A percentile compares a stretch with the other conserved stretches of the same genome.
phyloP scores from a whole-genome alignment of 37 sponge, comb jelly and placozoan genomes.

The Tethya wilhelma region DNA sequence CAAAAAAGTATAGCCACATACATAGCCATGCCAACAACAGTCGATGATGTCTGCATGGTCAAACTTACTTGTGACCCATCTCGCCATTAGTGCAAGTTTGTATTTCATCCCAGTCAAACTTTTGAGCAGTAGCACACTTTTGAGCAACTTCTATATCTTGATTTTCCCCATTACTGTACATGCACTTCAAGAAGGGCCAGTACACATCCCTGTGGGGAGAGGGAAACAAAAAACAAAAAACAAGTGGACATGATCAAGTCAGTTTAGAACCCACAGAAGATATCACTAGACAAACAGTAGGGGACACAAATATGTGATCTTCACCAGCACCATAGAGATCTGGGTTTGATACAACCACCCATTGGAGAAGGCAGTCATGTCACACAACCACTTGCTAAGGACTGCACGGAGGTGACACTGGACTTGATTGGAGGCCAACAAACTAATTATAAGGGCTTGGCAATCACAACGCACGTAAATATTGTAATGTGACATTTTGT shows the following conservation, averaged over 20 bases:
- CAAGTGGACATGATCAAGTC: background rate
- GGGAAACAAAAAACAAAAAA: background rate
- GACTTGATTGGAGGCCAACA: no score
- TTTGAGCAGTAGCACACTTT: conserved; percentile 46
- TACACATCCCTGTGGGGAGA: conserved; percentile 60
- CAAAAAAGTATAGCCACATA: background rate
- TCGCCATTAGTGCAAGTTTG: conserved; percentile 41
- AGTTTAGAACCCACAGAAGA: background rate
- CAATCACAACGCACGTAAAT: no score
- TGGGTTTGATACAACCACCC: no score
- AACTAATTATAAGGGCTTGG: no score
- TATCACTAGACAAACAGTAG: background rate
- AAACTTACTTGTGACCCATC: conserved; percentile 60
- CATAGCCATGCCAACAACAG: background rate
- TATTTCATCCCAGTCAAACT: conserved; percentile 67
- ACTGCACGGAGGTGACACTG: no score
- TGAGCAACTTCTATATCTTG: conserved; percentile 49
- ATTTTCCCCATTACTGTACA: conserved; percentile 26
- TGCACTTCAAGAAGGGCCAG: conserved; percentile 81
- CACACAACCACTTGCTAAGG: no score
- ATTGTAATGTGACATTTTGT: no score
- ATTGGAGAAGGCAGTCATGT: no score
- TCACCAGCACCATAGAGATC: no score
- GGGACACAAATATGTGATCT: no score
- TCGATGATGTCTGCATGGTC: background rate